Base-by-base conservation (phyloP, 2,888 invertebrate genomes). In the Lepidocyrtinus sp. region DNA sequence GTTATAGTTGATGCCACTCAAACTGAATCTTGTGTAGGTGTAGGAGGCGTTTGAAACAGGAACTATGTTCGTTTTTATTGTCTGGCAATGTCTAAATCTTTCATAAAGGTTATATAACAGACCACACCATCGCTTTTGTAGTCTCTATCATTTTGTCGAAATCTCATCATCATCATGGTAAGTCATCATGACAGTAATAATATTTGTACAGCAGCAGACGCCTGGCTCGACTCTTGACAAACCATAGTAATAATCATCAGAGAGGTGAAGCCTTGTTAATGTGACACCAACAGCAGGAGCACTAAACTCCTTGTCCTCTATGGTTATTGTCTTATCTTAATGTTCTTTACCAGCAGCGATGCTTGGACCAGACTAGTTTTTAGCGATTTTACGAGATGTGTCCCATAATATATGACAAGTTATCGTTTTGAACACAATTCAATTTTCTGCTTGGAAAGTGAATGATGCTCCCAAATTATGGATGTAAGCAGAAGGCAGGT, bases 341-440 rank as follows among this genome's bases (percentile, higher is more conserved):
- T 55, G 55, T 17, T 55, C 12, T 36, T 5, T 12, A 36, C 55
- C 55, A 55, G n/a, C n/a, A 3, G 55, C 55, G 17, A n/a, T 55
- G 36, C 17, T 12, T n/a, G 17, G 55, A 55, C 55, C 17, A 55
- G 55, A 15, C 17, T 55, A 36, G 5, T 36, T 36, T 36, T 12
- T 7, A n/a, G 55, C 55, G 17, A n/a, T n/a, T 71, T 73, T 78
- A 78, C 63, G 61, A 2, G 63, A 73, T 79, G 70, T 70, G n/a
- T n/a, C 70, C 74, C 46, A 73, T 64, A 73, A 63, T 73, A 68
- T 68, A 25, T 78, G 74, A 79, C 74, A 74, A 55, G 55, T n/a
- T 55, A 12, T 55, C 55, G 5, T 55, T 36, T 36, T 36, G 36
- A 12, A 12, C 36, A 55, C n/a, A 55, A 5, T 55, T 55, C n/a